A percentile compares a stretch with the other conserved stretches of the same genome.
Conservation (phyloP, 2,113 vertebrate species). For the Poeciliopsis prolifica region DNA sequence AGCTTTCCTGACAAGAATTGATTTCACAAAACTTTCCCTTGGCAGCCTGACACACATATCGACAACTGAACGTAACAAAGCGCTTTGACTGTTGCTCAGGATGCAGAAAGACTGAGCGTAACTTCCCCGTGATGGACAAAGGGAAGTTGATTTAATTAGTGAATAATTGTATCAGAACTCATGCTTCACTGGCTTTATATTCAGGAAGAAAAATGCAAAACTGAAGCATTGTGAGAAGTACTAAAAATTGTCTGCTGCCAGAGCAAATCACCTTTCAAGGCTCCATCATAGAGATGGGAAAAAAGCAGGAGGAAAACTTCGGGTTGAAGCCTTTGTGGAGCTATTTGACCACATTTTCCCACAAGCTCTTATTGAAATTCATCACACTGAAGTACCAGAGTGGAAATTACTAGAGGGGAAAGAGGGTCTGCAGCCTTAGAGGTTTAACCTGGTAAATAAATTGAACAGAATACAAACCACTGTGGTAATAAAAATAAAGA, state of each 20-base stretch:
- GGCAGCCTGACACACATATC: not conserved
- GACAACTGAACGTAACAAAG: not conserved
- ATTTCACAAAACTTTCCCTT: constrained; percentile 18
- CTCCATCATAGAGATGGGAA: constrained; percentile 5
- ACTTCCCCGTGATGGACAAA: constrained; percentile 25
- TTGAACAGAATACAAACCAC: not conserved
- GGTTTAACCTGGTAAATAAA: constrained; percentile 10
- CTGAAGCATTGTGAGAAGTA: not conserved
- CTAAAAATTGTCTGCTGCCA: constrained; percentile 19
- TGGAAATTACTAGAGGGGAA: not conserved
- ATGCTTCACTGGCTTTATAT: constrained; percentile 31
- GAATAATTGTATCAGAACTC: constrained; percentile 27
- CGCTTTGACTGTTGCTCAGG: not conserved
- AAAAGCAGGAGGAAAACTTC: not conserved
- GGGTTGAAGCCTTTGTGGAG: not conserved
- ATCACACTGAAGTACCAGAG: constrained; percentile 20
- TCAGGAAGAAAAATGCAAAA: constrained; percentile 15
- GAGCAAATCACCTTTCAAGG: constrained; percentile 1
- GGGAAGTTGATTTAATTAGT: constrained; percentile 22
- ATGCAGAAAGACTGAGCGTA: not conserved
- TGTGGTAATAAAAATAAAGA: not conserved
- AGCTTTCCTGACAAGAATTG: constrained; percentile 5
- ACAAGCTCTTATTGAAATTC: constrained; percentile 52
- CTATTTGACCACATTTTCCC: not conserved
- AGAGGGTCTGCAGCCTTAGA: not conserved